These are phyloP conservation scores for Hemithea aestivaria DNA, from an alignment of 2,888 invertebrate species.

Conservation along the genomic window DNA sequence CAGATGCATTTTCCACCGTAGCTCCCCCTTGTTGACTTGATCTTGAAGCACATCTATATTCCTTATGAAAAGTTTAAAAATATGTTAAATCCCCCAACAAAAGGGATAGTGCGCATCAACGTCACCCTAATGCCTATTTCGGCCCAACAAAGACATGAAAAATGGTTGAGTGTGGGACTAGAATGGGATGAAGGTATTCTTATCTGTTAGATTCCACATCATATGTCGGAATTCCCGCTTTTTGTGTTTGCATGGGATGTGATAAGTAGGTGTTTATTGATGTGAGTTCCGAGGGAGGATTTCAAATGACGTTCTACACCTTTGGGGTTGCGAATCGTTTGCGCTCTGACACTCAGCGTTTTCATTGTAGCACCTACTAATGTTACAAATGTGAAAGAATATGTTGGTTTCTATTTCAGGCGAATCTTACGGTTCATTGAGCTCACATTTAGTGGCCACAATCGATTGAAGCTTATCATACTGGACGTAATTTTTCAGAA, in stretches of 20 bases:
- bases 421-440: no score
- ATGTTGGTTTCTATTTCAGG: no score
- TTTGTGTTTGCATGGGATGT: conserved; percentile 28
- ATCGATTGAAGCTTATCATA: no score
- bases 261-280: conserved; percentile 29
- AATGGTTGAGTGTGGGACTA: conserved; percentile 65
- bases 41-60: conserved; percentile 16
- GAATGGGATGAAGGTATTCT: conserved; percentile 69
- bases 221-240: conserved; percentile 42
- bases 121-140: conserved; percentile 64
- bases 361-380: no score
- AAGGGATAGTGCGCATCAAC: conserved; percentile 49
- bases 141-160: conserved; percentile 71
- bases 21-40: background rate
- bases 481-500: no score
- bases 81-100: conserved; percentile 43
- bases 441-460: no score
- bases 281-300: conserved; percentile 17
- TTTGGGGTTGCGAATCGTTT: background rate
- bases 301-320: conserved; percentile 11
- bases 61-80: conserved; percentile 37
- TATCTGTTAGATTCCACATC: conserved; percentile 63
- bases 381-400: no score
- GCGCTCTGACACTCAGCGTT: no score
- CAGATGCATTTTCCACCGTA: no score